Evolutionary conservation across 30 jellyfish, hydroid and myxozoan genomes (phyloP).

Genomic region (Sanderia malayensis): DNA sequence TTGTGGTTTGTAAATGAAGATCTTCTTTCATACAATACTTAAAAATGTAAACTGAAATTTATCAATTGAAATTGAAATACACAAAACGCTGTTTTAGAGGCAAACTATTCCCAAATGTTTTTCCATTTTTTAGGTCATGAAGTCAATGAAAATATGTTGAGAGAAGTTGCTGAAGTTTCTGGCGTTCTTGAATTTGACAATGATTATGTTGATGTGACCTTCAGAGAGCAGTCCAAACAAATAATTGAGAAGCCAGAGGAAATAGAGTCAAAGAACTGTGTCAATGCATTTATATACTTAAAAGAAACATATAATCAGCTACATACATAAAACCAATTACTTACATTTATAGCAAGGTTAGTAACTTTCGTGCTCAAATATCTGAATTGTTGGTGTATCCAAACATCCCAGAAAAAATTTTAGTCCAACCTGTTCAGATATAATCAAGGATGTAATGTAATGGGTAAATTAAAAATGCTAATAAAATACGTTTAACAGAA

Average conservation of each 20-base stretch:
- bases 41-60: conserved; percentile 22
- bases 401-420: background rate
- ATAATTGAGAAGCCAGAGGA: conserved; percentile 31
- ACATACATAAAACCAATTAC: conserved; percentile 5
- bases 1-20: conserved; percentile 23
- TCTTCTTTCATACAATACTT: conserved; percentile 6
- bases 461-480: background rate
- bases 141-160: conserved; percentile 22
- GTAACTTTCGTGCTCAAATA: background rate
- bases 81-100: conserved; percentile 9
- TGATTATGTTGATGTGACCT: conserved; percentile 15
- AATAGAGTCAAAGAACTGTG: conserved; percentile 16
- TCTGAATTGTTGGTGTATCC: background rate
- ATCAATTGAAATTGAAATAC: conserved; percentile 7
- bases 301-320: conserved; percentile 26
- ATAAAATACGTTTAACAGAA: background rate
- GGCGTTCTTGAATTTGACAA: conserved; percentile 26
- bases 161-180: conserved; percentile 24
- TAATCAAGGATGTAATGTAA: background rate
- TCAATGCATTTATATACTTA: conserved; percentile 26
- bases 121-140: conserved; percentile 18
- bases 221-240: conserved; percentile 27
- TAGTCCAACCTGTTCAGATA: background rate
- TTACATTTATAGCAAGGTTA: background rate
- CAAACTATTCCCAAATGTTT: background rate